Evolutionary conservation across 2,797 vertebrate species (phyloP).

Genomic region (Pangasius larnaudii): DNA sequence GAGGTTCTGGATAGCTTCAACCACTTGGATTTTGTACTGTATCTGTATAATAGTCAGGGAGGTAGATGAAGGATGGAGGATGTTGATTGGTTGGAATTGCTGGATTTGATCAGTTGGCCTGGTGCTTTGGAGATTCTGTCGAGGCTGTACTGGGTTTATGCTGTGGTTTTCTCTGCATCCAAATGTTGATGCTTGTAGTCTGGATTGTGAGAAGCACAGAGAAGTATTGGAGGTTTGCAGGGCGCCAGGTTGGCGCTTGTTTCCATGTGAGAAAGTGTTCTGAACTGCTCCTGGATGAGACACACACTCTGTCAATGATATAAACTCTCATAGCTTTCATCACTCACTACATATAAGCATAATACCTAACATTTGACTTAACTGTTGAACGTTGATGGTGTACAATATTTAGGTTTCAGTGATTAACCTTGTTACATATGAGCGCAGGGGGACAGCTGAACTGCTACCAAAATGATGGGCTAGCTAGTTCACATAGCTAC

Average conservation of each 20-base stretch:
- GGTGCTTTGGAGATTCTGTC: background rate
- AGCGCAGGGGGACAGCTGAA: background rate
- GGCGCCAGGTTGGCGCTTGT: conserved; percentile 13
- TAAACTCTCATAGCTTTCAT: background rate
- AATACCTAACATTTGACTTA: background rate
- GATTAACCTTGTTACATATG: background rate
- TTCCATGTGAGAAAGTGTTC: background rate
- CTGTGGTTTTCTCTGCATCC: conserved; percentile 14
- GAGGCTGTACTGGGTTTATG: background rate
- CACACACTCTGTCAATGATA: background rate
- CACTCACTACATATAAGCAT: background rate
- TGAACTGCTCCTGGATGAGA: background rate
- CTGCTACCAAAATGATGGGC: background rate
- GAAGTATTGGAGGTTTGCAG: background rate
- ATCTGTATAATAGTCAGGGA: background rate
- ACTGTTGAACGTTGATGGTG: background rate
- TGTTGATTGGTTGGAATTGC: background rate
- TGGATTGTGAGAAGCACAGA: conserved; percentile 9
- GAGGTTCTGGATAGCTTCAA: background rate
- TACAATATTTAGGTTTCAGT: background rate
- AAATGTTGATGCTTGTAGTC: background rate
- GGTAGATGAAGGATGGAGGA: background rate
- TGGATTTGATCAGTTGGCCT: conserved; percentile 13
- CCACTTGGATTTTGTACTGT: background rate
- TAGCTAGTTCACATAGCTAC: background rate